Evolutionary conservation across 2,888 invertebrate species (phyloP).

Genomic region (Cantharis nigra): DNA sequence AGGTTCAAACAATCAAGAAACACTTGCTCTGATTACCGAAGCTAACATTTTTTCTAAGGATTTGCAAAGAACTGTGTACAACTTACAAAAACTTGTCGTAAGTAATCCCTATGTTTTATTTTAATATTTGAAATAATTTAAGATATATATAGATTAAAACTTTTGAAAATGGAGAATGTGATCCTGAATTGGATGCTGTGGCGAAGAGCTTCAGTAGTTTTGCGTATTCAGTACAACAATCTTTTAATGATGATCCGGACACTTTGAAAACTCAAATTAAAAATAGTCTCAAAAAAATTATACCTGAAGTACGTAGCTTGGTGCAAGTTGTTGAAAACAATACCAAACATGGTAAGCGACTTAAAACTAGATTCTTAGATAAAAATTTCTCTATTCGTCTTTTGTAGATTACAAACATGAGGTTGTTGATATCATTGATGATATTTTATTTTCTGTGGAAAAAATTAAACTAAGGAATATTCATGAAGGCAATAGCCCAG

Average conservation of each 20-base stretch:
- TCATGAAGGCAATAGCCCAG: neutral
- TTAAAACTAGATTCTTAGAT: too few relatives aligned
- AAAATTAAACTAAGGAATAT: neutral
- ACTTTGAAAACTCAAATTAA: neutral
- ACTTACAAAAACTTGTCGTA: neutral
- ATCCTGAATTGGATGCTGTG: neutral
- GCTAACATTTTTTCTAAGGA: neutral
- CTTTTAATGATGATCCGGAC: neutral
- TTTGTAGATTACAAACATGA: neutral
- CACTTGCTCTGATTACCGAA: neutral
- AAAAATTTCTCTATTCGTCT: too few relatives aligned
- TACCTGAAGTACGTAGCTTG: neutral
- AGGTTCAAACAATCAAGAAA: neutral
- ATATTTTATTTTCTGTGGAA: neutral
- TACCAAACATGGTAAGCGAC: neutral
- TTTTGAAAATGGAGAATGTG: neutral
- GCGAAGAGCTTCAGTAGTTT: neutral
- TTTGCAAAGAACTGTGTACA: neutral
- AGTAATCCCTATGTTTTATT: neutral
- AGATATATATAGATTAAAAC: neutral
- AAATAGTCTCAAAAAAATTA: neutral
- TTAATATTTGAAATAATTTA: too few relatives aligned
- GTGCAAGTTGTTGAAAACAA: neutral
- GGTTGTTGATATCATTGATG: neutral
- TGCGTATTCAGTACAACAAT: neutral